Percentiles rank a stretch among this genome's conserved stretches.
phyloP scores from a whole-genome alignment of 2,113 vertebrate species.

The Leptocoma aspasia region DNA sequence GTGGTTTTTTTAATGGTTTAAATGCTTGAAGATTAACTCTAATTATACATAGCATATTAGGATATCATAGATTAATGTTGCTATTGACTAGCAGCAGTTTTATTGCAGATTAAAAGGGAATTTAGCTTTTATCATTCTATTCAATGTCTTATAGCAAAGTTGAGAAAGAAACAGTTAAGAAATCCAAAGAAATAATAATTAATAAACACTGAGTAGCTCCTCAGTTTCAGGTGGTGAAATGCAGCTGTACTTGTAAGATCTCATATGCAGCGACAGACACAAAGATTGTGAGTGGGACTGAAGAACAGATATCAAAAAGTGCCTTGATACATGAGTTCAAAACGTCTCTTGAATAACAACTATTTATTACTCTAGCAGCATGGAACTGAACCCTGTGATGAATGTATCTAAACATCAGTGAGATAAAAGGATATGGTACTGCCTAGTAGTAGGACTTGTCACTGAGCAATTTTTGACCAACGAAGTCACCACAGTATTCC shows the following conservation, averaged over 20 bases:
- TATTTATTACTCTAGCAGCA: neutral
- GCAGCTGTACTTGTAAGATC: neutral
- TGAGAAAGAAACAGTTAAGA: neutral
- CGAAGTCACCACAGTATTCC: neutral
- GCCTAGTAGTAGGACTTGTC: neutral
- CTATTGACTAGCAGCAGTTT: conserved; percentile 5
- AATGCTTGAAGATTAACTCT: conserved; percentile 9
- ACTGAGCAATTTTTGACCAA: neutral
- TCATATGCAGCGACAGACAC: neutral
- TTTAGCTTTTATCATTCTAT: neutral
- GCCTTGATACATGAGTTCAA: neutral
- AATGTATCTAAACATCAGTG: neutral
- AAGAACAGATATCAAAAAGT: neutral
- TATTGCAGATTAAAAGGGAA: neutral
- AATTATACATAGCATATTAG: conserved; percentile 34
- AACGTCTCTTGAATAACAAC: neutral
- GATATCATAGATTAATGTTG: neutral
- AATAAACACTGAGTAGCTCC: neutral
- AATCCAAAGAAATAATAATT: neutral
- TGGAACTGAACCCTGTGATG: neutral
- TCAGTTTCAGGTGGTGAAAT: neutral
- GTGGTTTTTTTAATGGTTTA: neutral
- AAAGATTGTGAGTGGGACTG: neutral
- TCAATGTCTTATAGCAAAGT: neutral
- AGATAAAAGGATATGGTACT: neutral